Base-by-base conservation (phyloP, 2,888 invertebrate species). In the Thecocarcelia acutangulata region DNA sequence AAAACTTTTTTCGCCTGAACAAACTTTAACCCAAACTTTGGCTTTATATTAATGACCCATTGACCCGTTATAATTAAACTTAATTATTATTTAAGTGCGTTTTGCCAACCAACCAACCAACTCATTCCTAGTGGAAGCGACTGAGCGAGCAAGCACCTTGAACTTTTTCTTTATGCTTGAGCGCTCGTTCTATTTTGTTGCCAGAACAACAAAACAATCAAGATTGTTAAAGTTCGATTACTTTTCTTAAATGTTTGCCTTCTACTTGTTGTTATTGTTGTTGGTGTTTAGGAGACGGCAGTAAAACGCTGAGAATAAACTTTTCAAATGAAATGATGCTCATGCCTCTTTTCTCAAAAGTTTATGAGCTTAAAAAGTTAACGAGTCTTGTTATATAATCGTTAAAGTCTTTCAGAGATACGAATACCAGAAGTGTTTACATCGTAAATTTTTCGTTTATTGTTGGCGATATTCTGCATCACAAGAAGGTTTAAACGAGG, bases 221-320 rank as follows among this genome's bases (percentile, higher is more conserved):
- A 56, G 76, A 81, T 81, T 69, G 63, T 58, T 76, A 46, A 63
- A 48, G 68, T 72, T 72, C 44, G 66, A 63, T 66, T 80, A 69
- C 58, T 50, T 5, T 12, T 50, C 48, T 52, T 17, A n/a, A 15
- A 11, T 56, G 42, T 33, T 33, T 33, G 33, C 9, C 8, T 17
- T n/a, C n/a, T 59, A 70, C 12, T 15, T 64, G 50, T 24, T 68
- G 24, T 63, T 52, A 8, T 17, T 42, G 42, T 19, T 40, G 54
- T 56, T 69, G 68, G 15, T 37, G 46, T 68, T 75, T 69, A 61
- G 42, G 61, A 13, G 15, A 52, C n/a, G 17, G 54, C 54, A 33
- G 28, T 28, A 48, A 68, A 63, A 61, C 48, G 70, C 44, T 42
- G 44, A n/a, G n/a, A 56, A 68, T 56, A 76, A 80, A 70, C 17